Evolutionary conservation across 2,888 invertebrate species (phyloP), one percentile per base, ranked within the genome.

Genomic region (Aspidiotus destructor): DNA sequence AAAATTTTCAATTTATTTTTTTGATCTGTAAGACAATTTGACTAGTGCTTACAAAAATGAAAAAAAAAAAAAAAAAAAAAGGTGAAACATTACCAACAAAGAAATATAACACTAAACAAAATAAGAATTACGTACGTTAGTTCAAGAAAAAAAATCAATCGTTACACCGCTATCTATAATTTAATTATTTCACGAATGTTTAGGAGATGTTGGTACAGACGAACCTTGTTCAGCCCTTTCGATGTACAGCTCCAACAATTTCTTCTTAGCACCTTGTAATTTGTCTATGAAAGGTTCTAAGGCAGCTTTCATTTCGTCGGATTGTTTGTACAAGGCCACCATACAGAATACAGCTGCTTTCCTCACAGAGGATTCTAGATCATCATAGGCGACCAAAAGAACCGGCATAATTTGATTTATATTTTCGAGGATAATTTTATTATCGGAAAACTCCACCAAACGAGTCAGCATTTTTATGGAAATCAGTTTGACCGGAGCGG

Each of bases 271-370:
- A 74, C 92, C 89, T 74, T 88, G 88, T 68, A 98, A 82, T 58
- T 85, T 84, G 55, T 83, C 82, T 70, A 96, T 83, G 76, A 92
- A 89, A 5, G 92, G 91, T 75, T 85, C 83, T 77, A 96, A 83
- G 53, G 85, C 82, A 41, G 89, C 89, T 62, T 71, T 68, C 44
- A 70, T 68, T 76, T 94, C 92, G 0, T 96, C 96, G 9, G 94
- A 86, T 54, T 87, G 87, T 76, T 89, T 84, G 75, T 97, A 92
- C 74, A 97, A 84, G 60, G 93, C 91, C 7, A 98, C 97, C 86
- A 98, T 92, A 76, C 96, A 96, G 80, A 98, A 96, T 16, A 97
- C 94, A 11, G 94, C 92, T 73, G 95, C 93, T 78, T 98, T 98
- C 62, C 98, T 84, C 41, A 98, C 93, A 72, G 91, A 87, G 68